Percentiles rank a stretch among this genome's conserved stretches.
phyloP scores from a whole-genome alignment of 2,888 invertebrate species.

The Blastobasis adustella region DNA sequence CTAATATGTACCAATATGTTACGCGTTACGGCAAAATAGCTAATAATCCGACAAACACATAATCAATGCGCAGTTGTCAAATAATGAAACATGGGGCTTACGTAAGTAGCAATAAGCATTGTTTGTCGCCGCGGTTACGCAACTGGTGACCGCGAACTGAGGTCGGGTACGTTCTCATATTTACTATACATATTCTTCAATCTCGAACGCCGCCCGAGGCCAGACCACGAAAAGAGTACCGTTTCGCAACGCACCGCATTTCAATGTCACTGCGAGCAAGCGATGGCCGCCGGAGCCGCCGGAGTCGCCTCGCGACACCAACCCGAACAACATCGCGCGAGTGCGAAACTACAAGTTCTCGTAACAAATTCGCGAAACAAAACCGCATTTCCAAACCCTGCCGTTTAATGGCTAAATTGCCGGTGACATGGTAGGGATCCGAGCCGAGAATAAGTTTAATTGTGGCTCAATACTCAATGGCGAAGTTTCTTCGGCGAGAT shows the following conservation, averaged over 20 bases:
- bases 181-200: constrained; percentile 72
- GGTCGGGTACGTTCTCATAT: constrained; percentile 71
- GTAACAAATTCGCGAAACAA: constrained; percentile 16
- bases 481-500: constrained; percentile 5
- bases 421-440: background rate
- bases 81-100: constrained; percentile 34
- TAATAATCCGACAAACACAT: background rate
- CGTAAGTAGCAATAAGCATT: constrained; percentile 51
- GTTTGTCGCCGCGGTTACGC: constrained; percentile 63
- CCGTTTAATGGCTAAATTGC: background rate
- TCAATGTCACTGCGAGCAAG: constrained; percentile 62
- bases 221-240: constrained; percentile 66
- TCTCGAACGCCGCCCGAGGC: constrained; percentile 53
- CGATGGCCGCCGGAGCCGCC: constrained; percentile 29
- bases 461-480: constrained; percentile 21
- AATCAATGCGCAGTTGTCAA: constrained; percentile 27
- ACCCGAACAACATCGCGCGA: constrained; percentile 17
- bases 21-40: too few species aligned
- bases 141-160: constrained; percentile 66
- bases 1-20: too few species aligned
- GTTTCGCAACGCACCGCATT: constrained; percentile 62
- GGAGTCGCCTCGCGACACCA: constrained; percentile 29
- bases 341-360: constrained; percentile 21
- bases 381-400: background rate
- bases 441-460: constrained; percentile 19